Evolutionary conservation across 2,888 invertebrate genomes (phyloP), one percentile per base, ranked within the genome.

Genomic region (Anodontia alba): DNA sequence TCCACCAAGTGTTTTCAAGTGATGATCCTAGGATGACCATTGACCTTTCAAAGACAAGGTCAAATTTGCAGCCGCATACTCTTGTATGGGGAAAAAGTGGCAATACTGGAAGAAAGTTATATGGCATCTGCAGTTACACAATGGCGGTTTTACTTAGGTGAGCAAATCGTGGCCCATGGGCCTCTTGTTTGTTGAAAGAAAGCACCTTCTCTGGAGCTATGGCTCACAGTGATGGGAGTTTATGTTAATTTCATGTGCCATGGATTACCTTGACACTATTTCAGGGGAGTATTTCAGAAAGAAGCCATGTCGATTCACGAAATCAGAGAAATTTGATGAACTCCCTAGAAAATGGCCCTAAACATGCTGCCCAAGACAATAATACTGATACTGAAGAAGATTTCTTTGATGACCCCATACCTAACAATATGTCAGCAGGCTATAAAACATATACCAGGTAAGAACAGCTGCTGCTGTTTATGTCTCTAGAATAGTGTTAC

Each of bases 371-470:
- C 15, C 83, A 81, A 33, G 85, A 87, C 43, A 75, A 85, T 31
- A 87, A 86, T 15, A 91, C 90, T 51, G 92, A 92, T 68, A 84
- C 88, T 15, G 93, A 92, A 49, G 93, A 93, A 23, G 93, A 93
- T 75, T 93, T 93, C 85, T 93, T 93, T 82, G 93, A 93, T 83
- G 93, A 93, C 43, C 90, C 90, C 8, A 73, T 92, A 1, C 90
- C 89, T 42, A 76, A 78, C 29, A 76, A 78, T n/a, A 70, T 78
- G 1, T 29, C 78, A 7, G 68, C 62, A 17, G 83, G 83, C 23
- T 81, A 76, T 62, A 87, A 81, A 57, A 38, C 80, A 43, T 87
- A 76, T 73, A 72, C 80, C 69, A 84, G 84, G 87, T 87, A 72
- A 73, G 72, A 46, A 38, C 12, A 38, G 38, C 38, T 38, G 38